Evolutionary conservation across 2,888 invertebrate genomes (phyloP).

Genomic region (Acanthoscelides obtectus): DNA sequence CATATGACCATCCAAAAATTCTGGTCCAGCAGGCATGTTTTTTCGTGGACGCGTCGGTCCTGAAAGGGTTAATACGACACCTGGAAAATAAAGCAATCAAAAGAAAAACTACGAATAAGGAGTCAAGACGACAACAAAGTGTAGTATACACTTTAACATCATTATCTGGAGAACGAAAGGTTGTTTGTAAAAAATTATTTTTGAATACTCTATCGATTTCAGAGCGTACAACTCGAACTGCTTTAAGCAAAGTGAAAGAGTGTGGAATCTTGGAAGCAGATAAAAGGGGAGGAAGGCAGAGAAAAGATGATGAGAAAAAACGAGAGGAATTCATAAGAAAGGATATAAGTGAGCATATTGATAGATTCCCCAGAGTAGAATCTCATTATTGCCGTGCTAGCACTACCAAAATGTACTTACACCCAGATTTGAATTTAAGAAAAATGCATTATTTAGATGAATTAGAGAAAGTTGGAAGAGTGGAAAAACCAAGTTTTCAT

Average conservation of each 20-base stretch:
- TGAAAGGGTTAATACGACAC: too few relatives aligned
- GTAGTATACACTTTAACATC: not conserved
- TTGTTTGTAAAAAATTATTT: slow-evolving; percentile 8
- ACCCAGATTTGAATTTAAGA: too few relatives aligned
- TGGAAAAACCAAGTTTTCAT: not conserved
- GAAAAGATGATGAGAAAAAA: not conserved
- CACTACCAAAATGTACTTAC: too few relatives aligned
- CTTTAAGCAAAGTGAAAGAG: not conserved
- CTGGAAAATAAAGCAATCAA: too few relatives aligned
- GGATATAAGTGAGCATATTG: not conserved
- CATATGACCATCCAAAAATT: too few relatives aligned
- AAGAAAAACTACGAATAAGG: too few relatives aligned
- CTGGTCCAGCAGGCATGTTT: too few relatives aligned
- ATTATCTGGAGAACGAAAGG: not conserved
- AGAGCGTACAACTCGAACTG: slow-evolving; percentile 1
- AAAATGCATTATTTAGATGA: slow-evolving; percentile 1
- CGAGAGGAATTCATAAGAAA: slow-evolving; percentile 1
- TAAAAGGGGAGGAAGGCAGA: too few relatives aligned
- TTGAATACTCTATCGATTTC: slow-evolving; percentile 7
- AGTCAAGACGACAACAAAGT: too few relatives aligned
- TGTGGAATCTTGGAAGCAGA: too few relatives aligned
- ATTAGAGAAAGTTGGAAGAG: not conserved
- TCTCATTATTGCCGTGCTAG: not conserved
- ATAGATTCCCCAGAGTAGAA: not conserved
- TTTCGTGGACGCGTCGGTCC: too few relatives aligned